These are phyloP conservation scores for Megalurothrips usitatus DNA, from an alignment of 2,888 invertebrate species.

Conservation along the genomic window DNA sequence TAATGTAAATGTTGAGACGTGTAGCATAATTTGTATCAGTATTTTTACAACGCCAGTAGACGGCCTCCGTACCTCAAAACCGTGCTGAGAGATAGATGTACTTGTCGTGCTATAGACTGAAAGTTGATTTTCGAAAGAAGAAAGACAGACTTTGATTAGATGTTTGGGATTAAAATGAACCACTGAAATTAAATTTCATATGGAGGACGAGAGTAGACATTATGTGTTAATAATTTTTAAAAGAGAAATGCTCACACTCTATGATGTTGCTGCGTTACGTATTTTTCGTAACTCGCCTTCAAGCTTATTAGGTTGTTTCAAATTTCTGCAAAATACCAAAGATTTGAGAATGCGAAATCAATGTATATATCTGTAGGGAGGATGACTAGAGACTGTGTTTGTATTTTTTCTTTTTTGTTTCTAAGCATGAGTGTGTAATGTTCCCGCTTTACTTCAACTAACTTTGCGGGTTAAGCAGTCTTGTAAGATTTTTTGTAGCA, in stretches of 20 bases:
- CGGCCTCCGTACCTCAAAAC: not conserved
- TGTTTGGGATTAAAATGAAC: not conserved
- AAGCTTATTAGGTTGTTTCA: conserved; percentile 2
- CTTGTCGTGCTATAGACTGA: not conserved
- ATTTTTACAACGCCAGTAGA: conserved; percentile 18
- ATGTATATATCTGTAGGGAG: not conserved
- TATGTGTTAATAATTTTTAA: not conserved
- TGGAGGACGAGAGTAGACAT: not conserved
- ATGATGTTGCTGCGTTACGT: not conserved
- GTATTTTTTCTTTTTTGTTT: not conserved
- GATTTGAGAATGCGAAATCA: conserved; percentile 16
- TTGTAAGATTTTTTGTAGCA: not conserved
- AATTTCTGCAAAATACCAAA: conserved; percentile 15
- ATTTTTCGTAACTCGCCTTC: not conserved
- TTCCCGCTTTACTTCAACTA: not conserved
- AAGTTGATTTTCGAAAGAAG: conserved; percentile 10
- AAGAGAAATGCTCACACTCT: not conserved
- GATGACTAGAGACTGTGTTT: not conserved
- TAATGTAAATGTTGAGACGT: not conserved
- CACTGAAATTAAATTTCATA: not conserved
- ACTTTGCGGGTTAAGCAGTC: not conserved
- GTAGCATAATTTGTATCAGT: not conserved
- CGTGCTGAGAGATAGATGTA: not conserved
- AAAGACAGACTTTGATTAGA: conserved; percentile 9
- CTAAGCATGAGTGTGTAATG: not conserved